Percentiles rank a stretch among this genome's conserved stretches.
Conservation (phyloP, 2,113 vertebrate genomes). For the Strix aluco region DNA sequence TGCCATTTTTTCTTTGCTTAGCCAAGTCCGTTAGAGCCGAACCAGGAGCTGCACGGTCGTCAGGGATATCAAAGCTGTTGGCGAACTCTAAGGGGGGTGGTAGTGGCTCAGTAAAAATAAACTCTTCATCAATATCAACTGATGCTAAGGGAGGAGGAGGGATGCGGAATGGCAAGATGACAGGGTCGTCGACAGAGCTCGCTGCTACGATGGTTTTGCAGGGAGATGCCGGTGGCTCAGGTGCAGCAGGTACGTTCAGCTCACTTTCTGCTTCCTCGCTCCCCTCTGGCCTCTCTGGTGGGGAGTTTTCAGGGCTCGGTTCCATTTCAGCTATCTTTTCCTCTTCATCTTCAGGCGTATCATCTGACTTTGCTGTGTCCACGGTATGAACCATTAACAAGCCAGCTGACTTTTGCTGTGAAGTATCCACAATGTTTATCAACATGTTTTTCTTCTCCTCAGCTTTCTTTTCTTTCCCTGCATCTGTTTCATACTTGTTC, state of each 20-base stretch:
- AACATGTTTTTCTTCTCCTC: slow-evolving; percentile 89
- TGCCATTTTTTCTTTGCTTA: slow-evolving; percentile 81
- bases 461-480: slow-evolving; percentile 75
- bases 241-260: slow-evolving; percentile 58
- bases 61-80: slow-evolving; percentile 96
- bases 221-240: slow-evolving; percentile 68
- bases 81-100: slow-evolving; percentile 96
- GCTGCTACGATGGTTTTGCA: slow-evolving; percentile 84
- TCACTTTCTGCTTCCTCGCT: slow-evolving; percentile 72
- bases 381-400: slow-evolving; percentile 94
- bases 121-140: slow-evolving; percentile 94
- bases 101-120: slow-evolving; percentile 92
- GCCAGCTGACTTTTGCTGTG: slow-evolving; percentile 86
- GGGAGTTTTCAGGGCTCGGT: slow-evolving; percentile 66
- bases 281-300: slow-evolving; percentile 75
- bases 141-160: slow-evolving; percentile 92
- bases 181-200: slow-evolving; percentile 88
- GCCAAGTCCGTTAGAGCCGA: slow-evolving; percentile 79
- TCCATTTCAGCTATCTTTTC: slow-evolving; percentile 63
- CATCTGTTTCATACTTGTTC: slow-evolving; percentile 85
- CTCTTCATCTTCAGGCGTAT: slow-evolving; percentile 71
- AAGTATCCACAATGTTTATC: slow-evolving; percentile 81
- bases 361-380: slow-evolving; percentile 66
- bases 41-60: slow-evolving; percentile 79
- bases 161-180: slow-evolving; percentile 90